Base-by-base conservation (phyloP, 2,113 vertebrate species). In the Ivindomyrus marchei region DNA sequence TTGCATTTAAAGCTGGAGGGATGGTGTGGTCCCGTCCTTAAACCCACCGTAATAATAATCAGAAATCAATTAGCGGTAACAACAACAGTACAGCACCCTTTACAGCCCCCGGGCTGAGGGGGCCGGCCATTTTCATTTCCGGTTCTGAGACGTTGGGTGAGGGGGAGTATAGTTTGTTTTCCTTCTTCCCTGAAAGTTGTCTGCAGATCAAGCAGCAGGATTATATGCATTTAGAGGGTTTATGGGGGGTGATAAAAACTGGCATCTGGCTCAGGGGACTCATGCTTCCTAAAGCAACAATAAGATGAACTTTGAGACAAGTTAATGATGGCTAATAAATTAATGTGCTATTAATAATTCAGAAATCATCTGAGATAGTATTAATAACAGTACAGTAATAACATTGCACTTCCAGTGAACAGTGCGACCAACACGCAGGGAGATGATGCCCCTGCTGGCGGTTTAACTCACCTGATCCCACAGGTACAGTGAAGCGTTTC, bases 231-330 rank as follows among this genome's bases (percentile, higher is more conserved):
- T 77, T 31, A 17, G 13, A 39, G 70, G 31, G 15, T 77, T 39
- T 5, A 46, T 49, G 24, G 17, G 17, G 93, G 91, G 91, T 94
- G 94, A 87, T 93, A 93, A 94, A 94, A 94, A 70, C 89, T 47
- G 87, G 77, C 92, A 92, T 93, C 92, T 93, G 93, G 86, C 91
- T 85, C 86, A 80, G 93, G 93, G 94, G 92, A 88, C 85, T 90
- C 94, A 89, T 62, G 88, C 47, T 85, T 88, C 92, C 88, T 92
- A 91, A 88, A 66, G 90, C 91, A 93, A 88, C 92, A 91, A 90
- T 85, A 85, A 88, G 91, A 53, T 49, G 31, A 15, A 1, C 0
- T 86, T 70, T 0, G 1, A 89, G 85, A 9, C 0, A 90, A 90
- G 58, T 2, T 11, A 31, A 77, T 13, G 70, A 77, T 39, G 13